Base-by-base conservation (phyloP, 2,888 invertebrate genomes). In the Drosophila mulleri region DNA sequence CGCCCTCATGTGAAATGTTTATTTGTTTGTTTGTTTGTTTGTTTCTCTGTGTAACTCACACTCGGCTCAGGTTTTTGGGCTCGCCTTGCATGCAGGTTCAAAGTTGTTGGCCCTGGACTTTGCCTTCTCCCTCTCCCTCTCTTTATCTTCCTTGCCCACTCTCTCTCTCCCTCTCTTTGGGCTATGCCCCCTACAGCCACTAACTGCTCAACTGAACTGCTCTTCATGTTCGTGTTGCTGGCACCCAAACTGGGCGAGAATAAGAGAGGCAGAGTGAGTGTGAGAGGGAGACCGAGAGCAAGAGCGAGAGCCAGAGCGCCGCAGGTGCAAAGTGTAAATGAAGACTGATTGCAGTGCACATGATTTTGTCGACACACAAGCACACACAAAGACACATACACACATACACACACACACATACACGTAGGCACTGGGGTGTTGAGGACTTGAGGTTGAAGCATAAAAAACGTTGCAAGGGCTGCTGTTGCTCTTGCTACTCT, bases 281-380 rank as follows among this genome's bases (percentile, higher is more conserved):
- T 29, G 8, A 29, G 29, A 9, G 29, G 9, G 57, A 12, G 6
- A 62, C 63, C n/a, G 61, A 66, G 59, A n/a, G 53, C 2, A 11
- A 26, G 69, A 47, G 62, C 45, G 63, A 77, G 79, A 62, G 57
- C 67, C 53, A 69, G 69, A 80, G 80, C 68, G 75, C 83, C 82
- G 75, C 72, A 81, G 86, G 80, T 82, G 82, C 79, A 89, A 86
- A 91, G 84, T 90, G 89, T 88, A 90, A 90, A 89, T 90, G 82
- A 77, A 90, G 90, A 90, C 91, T 90, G 91, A 91, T 90, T 90
- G 90, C 90, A 90, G 83, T 80, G 90, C 90, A 90, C 79, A 83
- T 87, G 84, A 76, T 81, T 85, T 83, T 79, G 72, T 72, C 73
- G 73, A 74, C 73, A 75, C 70, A 78, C 69, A 75, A 23, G 45